Evolutionary conservation across 2,113 vertebrate genomes (phyloP).

Genomic region (Papio anubis): DNA sequence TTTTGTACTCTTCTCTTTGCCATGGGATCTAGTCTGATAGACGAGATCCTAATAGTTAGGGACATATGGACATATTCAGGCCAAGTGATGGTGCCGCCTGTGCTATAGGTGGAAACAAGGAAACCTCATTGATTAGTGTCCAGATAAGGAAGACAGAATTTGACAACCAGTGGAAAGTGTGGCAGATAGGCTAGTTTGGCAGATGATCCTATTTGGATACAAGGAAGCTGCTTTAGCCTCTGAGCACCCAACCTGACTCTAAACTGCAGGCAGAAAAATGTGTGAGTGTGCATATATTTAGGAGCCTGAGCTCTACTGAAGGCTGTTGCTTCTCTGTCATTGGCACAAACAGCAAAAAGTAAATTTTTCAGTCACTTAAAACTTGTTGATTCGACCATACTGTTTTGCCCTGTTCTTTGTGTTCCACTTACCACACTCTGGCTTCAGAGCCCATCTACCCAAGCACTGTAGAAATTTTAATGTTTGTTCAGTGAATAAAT

Average conservation of each 20-base stretch:
- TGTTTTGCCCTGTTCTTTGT: neutral
- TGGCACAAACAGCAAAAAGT: neutral
- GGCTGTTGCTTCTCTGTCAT: neutral
- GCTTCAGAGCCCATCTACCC: neutral
- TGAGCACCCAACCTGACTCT: neutral
- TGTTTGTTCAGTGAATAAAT: neutral
- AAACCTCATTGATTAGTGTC: neutral
- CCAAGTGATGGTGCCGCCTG: neutral
- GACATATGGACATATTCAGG: neutral
- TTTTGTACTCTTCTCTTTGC: neutral
- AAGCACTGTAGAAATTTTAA: neutral
- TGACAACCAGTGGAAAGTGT: neutral
- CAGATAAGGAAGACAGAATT: no score
- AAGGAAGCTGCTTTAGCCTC: neutral
- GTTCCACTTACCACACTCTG: neutral
- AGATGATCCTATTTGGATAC: neutral
- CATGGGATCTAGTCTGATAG: neutral
- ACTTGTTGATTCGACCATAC: neutral
- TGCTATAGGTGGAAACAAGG: neutral
- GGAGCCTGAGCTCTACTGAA: neutral
- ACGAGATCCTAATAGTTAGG: neutral
- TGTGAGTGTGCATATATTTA: neutral
- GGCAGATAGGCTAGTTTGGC: neutral
- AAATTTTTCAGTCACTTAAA: neutral
- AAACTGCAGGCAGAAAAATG: neutral